A percentile compares a stretch with the other conserved stretches of the same genome.
These are phyloP conservation scores for Myiagra hebetior DNA, from an alignment of 2,113 vertebrate genomes.

Conservation along the genomic window DNA sequence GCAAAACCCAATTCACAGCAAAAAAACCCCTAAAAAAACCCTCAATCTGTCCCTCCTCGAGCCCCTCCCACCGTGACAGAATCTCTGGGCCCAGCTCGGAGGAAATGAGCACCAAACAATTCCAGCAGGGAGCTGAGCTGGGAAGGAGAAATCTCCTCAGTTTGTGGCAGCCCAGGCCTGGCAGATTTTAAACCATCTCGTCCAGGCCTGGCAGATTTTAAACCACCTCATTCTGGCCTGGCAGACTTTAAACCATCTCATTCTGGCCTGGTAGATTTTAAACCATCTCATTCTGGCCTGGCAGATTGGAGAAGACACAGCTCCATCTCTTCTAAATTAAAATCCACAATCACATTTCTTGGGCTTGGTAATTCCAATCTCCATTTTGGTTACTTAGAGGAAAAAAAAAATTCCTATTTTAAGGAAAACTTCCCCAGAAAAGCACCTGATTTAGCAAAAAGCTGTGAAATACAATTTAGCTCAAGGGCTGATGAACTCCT, in stretches of 20 bases:
- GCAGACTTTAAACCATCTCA: rapidly evolving
- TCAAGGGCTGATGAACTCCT: neutral
- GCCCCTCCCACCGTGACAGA: neutral
- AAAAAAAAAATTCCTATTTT: neutral
- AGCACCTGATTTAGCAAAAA: neutral
- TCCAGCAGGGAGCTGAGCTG: neutral
- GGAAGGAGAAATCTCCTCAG: neutral
- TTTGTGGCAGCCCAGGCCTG: neutral
- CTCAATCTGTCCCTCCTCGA: neutral
- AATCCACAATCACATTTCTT: rapidly evolving
- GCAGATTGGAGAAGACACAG: rapidly evolving
- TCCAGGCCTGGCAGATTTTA: rapidly evolving
- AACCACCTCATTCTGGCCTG: neutral
- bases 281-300: rapidly evolving
- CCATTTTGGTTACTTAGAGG: neutral
- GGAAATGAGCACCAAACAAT: neutral
- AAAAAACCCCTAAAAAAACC: too few relatives aligned
- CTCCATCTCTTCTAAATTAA: neutral
- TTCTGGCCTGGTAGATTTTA: rapidly evolving
- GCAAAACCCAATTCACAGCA: neutral
- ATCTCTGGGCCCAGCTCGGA: neutral
- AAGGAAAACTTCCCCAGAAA: neutral
- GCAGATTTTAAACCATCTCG: rapidly evolving
- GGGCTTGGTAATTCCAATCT: neutral
- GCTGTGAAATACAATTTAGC: neutral